A percentile compares a stretch with the other conserved stretches of the same genome.
phyloP scores from a whole-genome alignment of 2,113 vertebrate genomes.

The Epinephelus moara region DNA sequence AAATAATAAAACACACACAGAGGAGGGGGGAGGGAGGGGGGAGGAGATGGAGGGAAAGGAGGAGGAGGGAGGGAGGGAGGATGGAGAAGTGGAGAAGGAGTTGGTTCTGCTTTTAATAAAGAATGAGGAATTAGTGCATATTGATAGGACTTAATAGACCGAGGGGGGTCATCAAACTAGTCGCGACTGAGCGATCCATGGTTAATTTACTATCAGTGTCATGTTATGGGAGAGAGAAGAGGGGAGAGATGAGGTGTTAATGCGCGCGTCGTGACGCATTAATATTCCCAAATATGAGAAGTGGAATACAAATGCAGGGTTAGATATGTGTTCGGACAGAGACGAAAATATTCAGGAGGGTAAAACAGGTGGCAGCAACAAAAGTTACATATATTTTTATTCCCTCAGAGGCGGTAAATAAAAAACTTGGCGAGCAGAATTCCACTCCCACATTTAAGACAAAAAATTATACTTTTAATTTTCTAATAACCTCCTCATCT shows the following conservation, averaged over 20 bases:
- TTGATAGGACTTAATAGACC: conserved; percentile 83
- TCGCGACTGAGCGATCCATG: conserved; percentile 93
- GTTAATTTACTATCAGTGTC: conserved; percentile 95
- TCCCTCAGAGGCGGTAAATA: background rate
- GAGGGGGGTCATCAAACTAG: conserved; percentile 84
- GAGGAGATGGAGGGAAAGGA: background rate
- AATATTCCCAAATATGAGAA: conserved; percentile 36
- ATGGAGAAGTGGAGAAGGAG: conserved; percentile 31
- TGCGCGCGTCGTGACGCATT: conserved; percentile 40
- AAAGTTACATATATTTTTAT: too few species aligned
- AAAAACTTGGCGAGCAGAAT: background rate
- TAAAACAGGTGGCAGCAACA: background rate
- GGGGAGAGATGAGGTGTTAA: background rate
- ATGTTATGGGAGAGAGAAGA: conserved; percentile 48
- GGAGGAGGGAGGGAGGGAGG: too few species aligned
- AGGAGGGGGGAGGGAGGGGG: background rate
- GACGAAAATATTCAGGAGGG: too few species aligned
- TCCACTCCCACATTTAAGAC: too few species aligned
- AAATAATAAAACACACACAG: conserved; percentile 58
- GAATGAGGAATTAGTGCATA: conserved; percentile 77
- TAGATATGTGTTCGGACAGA: background rate
- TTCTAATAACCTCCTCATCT: background rate
- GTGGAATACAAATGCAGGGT: background rate
- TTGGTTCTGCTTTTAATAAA: conserved; percentile 79
- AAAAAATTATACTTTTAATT: background rate